Evolutionary conservation across 2,113 vertebrate genomes (phyloP).

Genomic region (Cephalophus harveyi): DNA sequence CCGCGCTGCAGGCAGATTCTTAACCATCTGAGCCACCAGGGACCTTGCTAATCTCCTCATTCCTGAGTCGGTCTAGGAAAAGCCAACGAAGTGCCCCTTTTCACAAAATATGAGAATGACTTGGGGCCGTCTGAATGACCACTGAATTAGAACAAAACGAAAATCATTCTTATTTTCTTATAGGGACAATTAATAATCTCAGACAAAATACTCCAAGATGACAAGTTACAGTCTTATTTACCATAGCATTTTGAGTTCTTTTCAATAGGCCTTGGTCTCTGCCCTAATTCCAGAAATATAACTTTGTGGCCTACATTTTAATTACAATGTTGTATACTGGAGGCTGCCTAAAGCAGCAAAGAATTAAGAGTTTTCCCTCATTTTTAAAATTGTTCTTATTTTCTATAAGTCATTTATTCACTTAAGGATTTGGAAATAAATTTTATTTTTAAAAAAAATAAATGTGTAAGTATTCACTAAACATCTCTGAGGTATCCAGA

Average conservation of each 20-base stretch:
- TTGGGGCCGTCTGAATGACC: neutral
- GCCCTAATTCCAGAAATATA: neutral
- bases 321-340: neutral
- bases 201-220: neutral
- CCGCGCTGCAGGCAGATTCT: neutral
- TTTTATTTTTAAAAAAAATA: neutral
- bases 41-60: neutral
- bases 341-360: neutral
- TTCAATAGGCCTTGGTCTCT: neutral
- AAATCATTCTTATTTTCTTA: slow-evolving; percentile 11
- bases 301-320: neutral
- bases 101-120: neutral
- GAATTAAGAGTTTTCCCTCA: neutral
- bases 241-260: neutral
- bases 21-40: neutral
- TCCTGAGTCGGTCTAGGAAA: neutral
- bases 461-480: neutral
- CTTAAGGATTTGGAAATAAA: neutral
- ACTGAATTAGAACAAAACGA: neutral
- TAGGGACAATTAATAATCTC: neutral
- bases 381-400: neutral
- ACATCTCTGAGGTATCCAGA: neutral
- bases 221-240: neutral
- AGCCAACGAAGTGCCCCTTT: neutral
- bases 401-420: neutral